phyloP scores from a whole-genome alignment of 1,140 invertebrate species.

The Philotrypesis tridentata region DNA sequence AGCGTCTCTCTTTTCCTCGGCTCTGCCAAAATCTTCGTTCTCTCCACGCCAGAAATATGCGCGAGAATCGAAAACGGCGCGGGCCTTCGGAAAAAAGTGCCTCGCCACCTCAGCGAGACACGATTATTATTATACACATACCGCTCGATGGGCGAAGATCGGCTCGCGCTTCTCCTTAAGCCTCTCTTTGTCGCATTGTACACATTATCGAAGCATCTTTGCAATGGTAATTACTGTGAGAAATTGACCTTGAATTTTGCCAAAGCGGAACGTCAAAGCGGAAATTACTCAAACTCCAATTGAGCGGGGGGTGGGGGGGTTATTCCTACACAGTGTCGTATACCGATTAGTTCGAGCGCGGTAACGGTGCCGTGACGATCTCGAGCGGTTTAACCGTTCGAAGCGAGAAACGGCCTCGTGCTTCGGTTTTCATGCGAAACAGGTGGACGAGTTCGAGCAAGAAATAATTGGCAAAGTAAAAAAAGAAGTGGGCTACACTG shows the following conservation, averaged over 20 bases:
- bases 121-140: constrained; percentile 28
- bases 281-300: constrained; percentile 35
- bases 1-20: no score
- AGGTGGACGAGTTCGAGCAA: constrained; percentile 40
- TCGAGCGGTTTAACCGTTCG: neutral
- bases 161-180: constrained; percentile 41
- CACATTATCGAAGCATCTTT: constrained; percentile 13
- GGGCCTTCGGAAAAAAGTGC: constrained; percentile 30
- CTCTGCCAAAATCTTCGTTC: no score
- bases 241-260: constrained; percentile 49
- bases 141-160: constrained; percentile 45
- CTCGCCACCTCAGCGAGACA: constrained; percentile 28
- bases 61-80: no score
- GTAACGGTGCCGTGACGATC: constrained; percentile 35
- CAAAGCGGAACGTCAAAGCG: constrained; percentile 53
- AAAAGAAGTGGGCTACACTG: no score
- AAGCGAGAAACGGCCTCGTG: constrained; percentile 45
- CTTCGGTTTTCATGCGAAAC: constrained; percentile 41
- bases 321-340: neutral
- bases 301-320: neutral
- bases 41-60: no score
- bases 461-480: neutral
- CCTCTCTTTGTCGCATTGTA: neutral
- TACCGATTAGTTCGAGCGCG: constrained; percentile 29
- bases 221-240: constrained; percentile 40